Percentiles rank a stretch among this genome's conserved stretches.
phyloP scores from a whole-genome alignment of 2,888 invertebrate genomes.

The Scaptomyza tumidula region DNA sequence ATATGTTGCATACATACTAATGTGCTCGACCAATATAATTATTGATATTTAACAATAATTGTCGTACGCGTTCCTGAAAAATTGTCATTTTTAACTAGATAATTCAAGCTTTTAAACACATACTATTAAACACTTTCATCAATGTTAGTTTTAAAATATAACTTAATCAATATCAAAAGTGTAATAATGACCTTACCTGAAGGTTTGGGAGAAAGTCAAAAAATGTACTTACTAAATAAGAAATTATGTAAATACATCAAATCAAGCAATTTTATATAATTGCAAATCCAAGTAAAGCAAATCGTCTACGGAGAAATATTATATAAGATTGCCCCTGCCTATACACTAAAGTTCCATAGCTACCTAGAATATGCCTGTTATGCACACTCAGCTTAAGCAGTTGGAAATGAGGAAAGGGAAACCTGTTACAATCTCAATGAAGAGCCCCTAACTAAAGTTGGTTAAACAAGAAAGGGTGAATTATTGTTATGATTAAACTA shows the following conservation, averaged over 20 bases:
- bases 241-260: background rate
- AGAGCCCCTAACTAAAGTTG: slow-evolving; percentile 33
- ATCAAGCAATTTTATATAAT: slow-evolving; percentile 1
- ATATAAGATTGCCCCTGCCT: background rate
- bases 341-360: slow-evolving; percentile 3
- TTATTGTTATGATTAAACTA: slow-evolving; percentile 78
- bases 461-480: slow-evolving; percentile 72
- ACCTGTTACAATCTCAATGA: slow-evolving; percentile 23
- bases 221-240: background rate
- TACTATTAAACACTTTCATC: no score
- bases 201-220: background rate
- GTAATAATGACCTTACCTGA: no score
- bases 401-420: background rate
- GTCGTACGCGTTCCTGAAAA: background rate
- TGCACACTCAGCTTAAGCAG: slow-evolving; percentile 23
- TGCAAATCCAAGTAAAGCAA: background rate
- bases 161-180: no score
- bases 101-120: no score
- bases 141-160: no score
- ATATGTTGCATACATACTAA: no score
- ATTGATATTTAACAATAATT: no score
- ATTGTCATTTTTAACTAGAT: no score
- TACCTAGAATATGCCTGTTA: background rate
- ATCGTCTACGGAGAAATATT: background rate
- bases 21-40: no score